phyloP scores from a whole-genome alignment of 2,113 vertebrate species.

The Sclerurus mexicanus region DNA sequence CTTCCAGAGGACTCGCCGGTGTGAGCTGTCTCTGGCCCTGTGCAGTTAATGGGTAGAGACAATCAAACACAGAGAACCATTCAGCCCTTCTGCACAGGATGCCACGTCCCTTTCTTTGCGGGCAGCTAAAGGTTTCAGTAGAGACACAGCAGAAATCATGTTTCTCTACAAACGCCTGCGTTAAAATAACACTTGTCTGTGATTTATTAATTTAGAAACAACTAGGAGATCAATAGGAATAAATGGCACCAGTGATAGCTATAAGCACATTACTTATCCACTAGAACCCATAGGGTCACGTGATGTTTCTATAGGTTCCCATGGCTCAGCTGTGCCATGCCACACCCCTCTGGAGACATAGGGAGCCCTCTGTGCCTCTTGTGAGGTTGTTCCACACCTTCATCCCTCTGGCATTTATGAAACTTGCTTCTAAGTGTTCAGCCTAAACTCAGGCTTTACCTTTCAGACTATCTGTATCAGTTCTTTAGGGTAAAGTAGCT shows the following conservation, averaged over 20 bases:
- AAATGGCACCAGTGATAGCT: background rate
- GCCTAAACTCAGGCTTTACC: background rate
- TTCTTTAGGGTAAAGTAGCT: background rate
- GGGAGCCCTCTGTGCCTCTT: accelerated
- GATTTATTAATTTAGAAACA: background rate
- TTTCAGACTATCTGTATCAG: background rate
- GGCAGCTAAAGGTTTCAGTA: background rate
- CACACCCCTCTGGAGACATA: background rate
- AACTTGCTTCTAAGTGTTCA: background rate
- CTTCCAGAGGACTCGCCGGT: accelerated
- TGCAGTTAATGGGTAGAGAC: accelerated
- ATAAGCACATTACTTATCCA: background rate
- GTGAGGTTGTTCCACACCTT: background rate
- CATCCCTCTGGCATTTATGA: background rate
- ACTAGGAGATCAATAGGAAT: background rate
- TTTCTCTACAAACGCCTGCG: background rate
- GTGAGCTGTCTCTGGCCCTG: background rate
- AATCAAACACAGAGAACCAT: background rate
- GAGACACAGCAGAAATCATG: background rate
- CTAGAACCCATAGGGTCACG: background rate
- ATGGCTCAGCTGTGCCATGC: too few species aligned
- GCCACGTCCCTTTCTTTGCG: background rate
- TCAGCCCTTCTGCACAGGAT: background rate
- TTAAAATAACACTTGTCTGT: background rate
- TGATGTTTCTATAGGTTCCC: background rate